Conservation (phyloP, 2,888 invertebrate genomes). For the Trimorus sp. region DNA sequence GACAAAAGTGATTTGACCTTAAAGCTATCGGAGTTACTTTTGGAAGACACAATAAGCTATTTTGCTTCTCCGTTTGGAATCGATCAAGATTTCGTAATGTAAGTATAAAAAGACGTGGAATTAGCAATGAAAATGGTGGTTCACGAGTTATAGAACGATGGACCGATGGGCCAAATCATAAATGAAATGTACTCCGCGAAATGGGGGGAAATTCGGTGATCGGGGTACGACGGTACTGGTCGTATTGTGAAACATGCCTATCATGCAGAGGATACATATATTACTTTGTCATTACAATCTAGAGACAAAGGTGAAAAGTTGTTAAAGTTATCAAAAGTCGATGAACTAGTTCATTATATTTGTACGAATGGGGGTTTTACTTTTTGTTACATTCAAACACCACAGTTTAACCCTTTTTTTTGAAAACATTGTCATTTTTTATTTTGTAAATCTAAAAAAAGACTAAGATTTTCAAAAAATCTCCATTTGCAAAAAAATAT, state of each 20-base stretch:
- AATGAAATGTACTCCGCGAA: neutral
- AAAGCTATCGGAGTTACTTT: conserved; percentile 41
- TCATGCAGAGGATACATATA: conserved; percentile 70
- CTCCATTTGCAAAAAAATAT: too few species aligned
- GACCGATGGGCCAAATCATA: too few species aligned
- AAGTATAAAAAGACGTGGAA: conserved; percentile 3
- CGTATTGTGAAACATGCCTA: conserved; percentile 65
- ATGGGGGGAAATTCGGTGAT: neutral
- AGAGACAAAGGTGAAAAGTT: conserved; percentile 32
- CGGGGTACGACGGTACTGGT: conserved; percentile 22
- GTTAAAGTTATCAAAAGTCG: neutral
- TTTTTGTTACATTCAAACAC: neutral
- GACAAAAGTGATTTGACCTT: conserved; percentile 19
- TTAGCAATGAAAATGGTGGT: conserved; percentile 16
- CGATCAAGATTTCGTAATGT: neutral
- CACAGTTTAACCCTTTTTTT: too few species aligned
- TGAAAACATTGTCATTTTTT: too few species aligned
- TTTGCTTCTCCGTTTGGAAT: conserved; percentile 44
- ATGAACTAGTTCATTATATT: conserved; percentile 17
- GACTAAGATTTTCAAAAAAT: too few species aligned
- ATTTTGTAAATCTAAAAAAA: too few species aligned
- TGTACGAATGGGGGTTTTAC: conserved; percentile 19
- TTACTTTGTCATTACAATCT: conserved; percentile 42
- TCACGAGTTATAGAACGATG: neutral
- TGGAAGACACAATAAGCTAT: conserved; percentile 60